Percentiles rank a stretch among this genome's conserved stretches.
Evolutionary conservation across 2,888 invertebrate genomes (phyloP).

Genomic region (Leptopterna dolabrata): DNA sequence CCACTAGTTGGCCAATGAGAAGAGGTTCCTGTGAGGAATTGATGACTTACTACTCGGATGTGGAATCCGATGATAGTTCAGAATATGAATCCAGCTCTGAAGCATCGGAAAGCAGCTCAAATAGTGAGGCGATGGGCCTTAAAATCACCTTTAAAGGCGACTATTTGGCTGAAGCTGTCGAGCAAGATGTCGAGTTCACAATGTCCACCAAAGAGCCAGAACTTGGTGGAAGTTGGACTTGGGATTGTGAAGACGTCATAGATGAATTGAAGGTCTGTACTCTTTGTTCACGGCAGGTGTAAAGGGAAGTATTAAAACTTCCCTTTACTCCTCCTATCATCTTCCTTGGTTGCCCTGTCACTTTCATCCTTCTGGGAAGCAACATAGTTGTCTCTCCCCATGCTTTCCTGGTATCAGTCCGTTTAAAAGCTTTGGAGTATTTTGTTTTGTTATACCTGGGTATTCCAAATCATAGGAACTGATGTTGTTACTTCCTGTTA

Average conservation of each 20-base stretch:
- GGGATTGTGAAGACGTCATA: slow-evolving; percentile 59
- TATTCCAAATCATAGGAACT: background rate
- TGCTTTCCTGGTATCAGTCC: too few species aligned
- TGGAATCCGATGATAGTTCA: slow-evolving; percentile 68
- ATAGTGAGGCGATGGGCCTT: slow-evolving; percentile 58
- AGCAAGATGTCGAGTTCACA: slow-evolving; percentile 65
- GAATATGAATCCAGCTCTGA: slow-evolving; percentile 64
- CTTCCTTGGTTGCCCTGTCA: too few species aligned
- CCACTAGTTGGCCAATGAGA: slow-evolving; percentile 69
- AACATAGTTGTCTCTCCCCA: too few species aligned
- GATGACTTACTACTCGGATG: slow-evolving; percentile 70
- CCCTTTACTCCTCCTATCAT: too few species aligned
- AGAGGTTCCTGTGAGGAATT: slow-evolving; percentile 65
- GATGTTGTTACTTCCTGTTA: background rate
- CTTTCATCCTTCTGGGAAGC: too few species aligned
- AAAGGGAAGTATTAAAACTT: too few species aligned
- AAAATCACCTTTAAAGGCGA: slow-evolving; percentile 73
- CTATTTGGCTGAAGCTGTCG: slow-evolving; percentile 87
- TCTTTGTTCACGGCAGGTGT: too few species aligned
- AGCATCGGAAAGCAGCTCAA: slow-evolving; percentile 60
- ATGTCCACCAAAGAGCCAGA: slow-evolving; percentile 42
- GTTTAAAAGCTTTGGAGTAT: too few species aligned
- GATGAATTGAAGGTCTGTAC: slow-evolving; percentile 58
- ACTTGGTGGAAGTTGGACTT: slow-evolving; percentile 57
- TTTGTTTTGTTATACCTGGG: too few species aligned